Evolutionary conservation across 2,113 vertebrate genomes (phyloP).

Genomic region (Platycercus adscitus): DNA sequence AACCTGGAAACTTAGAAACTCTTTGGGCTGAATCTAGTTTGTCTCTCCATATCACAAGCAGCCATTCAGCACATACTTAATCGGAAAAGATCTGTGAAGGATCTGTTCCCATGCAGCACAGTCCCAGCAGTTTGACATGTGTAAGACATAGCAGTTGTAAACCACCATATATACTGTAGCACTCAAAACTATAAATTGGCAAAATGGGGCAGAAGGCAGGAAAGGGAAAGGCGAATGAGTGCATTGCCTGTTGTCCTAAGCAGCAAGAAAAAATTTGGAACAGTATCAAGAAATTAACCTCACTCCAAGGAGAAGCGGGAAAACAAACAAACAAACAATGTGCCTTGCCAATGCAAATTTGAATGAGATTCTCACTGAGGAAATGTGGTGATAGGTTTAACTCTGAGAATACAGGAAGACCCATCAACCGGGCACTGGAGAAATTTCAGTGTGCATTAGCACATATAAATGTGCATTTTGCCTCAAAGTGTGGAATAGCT

Average conservation of each 20-base stretch:
- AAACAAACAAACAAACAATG: neutral
- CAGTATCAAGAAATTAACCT: neutral
- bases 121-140: neutral
- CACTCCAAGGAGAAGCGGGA: neutral
- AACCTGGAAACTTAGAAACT: neutral
- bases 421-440: neutral
- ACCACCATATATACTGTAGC: neutral
- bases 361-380: neutral
- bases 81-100: neutral
- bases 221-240: neutral
- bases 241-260: neutral
- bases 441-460: neutral
- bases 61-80: neutral
- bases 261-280: neutral
- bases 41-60: neutral
- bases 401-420: neutral
- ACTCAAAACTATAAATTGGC: neutral
- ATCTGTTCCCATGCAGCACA: neutral
- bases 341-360: neutral
- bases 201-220: neutral
- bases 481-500: neutral
- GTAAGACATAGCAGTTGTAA: neutral
- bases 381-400: neutral
- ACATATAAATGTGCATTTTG: neutral
- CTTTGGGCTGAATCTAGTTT: neutral